A percentile compares a stretch with the other conserved stretches of the same genome.
These are phyloP conservation scores for Formicarius rufipectus DNA, from an alignment of 2,113 vertebrate genomes.

Conservation along the genomic window DNA sequence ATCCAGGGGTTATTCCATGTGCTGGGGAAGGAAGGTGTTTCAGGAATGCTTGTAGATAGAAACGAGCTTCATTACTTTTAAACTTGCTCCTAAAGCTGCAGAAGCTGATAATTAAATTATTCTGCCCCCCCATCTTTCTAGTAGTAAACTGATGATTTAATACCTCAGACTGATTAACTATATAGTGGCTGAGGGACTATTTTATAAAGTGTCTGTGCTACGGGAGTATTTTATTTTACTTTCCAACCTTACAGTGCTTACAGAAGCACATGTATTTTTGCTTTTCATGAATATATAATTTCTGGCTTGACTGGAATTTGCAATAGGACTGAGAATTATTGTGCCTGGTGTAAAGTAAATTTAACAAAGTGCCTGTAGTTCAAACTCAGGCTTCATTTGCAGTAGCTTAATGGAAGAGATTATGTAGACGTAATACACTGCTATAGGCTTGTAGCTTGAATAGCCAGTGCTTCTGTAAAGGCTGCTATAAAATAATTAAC, in stretches of 20 bases:
- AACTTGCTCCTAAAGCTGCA: background rate
- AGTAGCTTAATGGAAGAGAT: background rate
- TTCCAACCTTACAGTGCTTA: background rate
- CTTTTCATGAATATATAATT: background rate
- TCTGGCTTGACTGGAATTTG: background rate
- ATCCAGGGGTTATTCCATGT: background rate
- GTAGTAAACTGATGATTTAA: background rate
- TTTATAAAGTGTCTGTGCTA: background rate
- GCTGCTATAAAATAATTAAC: background rate
- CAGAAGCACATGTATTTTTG: fast-evolving
- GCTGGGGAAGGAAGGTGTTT: background rate
- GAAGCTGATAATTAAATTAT: background rate
- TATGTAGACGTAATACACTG: background rate
- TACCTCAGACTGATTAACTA: background rate
- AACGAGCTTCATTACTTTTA: background rate
- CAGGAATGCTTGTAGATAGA: background rate
- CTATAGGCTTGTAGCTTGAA: background rate
- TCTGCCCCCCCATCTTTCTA: background rate
- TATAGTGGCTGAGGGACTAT: background rate
- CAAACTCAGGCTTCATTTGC: background rate
- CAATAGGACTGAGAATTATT: background rate
- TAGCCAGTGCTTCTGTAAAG: background rate
- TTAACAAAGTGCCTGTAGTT: background rate
- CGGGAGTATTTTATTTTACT: background rate
- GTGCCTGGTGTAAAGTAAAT: background rate